A percentile compares a stretch with the other conserved stretches of the same genome.
These are phyloP conservation scores for Junonia oenone DNA, from an alignment of 2,888 invertebrate genomes.

Conservation along the genomic window DNA sequence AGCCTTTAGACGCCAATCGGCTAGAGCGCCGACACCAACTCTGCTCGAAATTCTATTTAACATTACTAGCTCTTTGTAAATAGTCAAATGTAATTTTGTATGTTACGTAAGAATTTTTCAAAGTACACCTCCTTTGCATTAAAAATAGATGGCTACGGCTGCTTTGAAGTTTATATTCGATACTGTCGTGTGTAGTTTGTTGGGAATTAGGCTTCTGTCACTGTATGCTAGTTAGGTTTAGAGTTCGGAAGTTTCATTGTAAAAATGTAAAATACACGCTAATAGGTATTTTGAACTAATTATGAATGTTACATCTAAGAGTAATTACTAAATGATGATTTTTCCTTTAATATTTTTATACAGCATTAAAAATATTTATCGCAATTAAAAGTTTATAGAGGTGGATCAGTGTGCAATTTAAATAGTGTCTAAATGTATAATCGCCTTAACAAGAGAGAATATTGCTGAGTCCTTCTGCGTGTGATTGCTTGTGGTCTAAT, in stretches of 20 bases:
- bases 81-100: slow-evolving; percentile 76
- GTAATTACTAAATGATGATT: slow-evolving; percentile 70
- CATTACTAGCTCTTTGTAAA: slow-evolving; percentile 71
- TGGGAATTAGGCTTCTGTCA: slow-evolving; percentile 74
- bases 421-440: slow-evolving; percentile 73
- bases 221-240: slow-evolving; percentile 70
- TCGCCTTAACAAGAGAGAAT: slow-evolving; percentile 79
- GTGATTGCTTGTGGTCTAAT: slow-evolving; percentile 61
- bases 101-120: slow-evolving; percentile 70
- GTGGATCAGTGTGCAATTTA: slow-evolving; percentile 76
- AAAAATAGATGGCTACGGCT: slow-evolving; percentile 68
- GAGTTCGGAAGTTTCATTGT: slow-evolving; percentile 70
- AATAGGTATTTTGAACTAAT: slow-evolving; percentile 60
- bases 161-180: slow-evolving; percentile 65
- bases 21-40: slow-evolving; percentile 47
- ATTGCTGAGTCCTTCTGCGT: slow-evolving; percentile 70
- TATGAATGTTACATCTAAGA: slow-evolving; percentile 70
- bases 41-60: slow-evolving; percentile 30
- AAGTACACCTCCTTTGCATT: slow-evolving; percentile 73
- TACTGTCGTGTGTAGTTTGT: slow-evolving; percentile 74
- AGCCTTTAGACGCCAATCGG: slow-evolving; percentile 58
- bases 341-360: slow-evolving; percentile 80
- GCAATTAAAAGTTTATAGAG: slow-evolving; percentile 79
- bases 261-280: slow-evolving; percentile 78
- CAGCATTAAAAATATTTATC: slow-evolving; percentile 77